Evolutionary conservation across 2,797 vertebrate genomes (phyloP).

Genomic region (Xenops minutus): DNA sequence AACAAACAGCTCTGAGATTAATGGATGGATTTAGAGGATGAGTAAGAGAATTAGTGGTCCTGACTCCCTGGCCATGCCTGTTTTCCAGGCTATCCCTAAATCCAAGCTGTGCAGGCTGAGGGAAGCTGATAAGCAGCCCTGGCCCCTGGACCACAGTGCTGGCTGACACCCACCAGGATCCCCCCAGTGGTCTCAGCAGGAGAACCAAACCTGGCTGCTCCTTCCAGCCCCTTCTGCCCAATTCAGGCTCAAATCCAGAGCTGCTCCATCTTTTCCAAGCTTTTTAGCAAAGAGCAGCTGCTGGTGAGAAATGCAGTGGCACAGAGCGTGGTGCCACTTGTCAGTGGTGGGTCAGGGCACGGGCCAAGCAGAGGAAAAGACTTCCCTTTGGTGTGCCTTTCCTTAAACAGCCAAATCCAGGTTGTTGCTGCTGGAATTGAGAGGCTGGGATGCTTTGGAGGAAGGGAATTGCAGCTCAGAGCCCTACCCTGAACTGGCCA

Average conservation of each 20-base stretch:
- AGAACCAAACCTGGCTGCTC: neutral
- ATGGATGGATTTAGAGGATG: neutral
- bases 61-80: neutral
- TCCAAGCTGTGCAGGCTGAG: neutral
- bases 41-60: neutral
- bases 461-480: neutral
- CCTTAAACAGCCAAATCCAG: neutral
- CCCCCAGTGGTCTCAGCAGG: neutral
- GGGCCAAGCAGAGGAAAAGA: neutral
- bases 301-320: neutral
- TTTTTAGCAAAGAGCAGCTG: neutral
- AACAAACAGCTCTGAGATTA: neutral
- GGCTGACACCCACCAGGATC: accelerated
- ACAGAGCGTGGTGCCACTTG: accelerated
- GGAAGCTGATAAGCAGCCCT: neutral
- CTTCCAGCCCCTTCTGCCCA: neutral
- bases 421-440: neutral
- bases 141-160: neutral
- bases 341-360: neutral
- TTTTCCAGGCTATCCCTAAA: neutral
- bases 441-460: neutral
- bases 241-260: neutral
- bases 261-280: neutral
- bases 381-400: neutral
- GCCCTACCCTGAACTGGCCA: neutral